Evolutionary conservation across 2,888 invertebrate species (phyloP), one percentile per base, ranked within the genome.

Genomic region (Imbricaverruca yamaguchii): DNA sequence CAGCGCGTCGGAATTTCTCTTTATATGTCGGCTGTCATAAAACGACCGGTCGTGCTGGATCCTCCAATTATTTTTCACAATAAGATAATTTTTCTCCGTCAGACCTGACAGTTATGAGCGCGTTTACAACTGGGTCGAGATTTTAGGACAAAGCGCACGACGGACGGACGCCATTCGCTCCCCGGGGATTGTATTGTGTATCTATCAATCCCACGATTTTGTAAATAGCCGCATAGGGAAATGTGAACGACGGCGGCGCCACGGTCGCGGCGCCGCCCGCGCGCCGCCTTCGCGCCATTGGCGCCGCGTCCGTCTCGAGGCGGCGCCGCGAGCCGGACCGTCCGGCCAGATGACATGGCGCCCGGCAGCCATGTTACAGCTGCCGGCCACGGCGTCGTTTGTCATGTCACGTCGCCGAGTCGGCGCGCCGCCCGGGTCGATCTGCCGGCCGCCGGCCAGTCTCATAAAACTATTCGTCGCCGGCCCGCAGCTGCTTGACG

Each of bases 21-120:
- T 77, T 77, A 77, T 77, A n/a, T 55, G 56, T 56, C 55, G 55
- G 53, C 77, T 77, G 77, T 77, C 77, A 77, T 77, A 77, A 77
- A 77, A 77, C 77, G 55, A n/a, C 6, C 21, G 11, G 55, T 18
- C 53, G 74, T 15, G 53, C 53, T 53, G n/a, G 77, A 77, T 55
- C 77, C 77, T 77, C 77, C 77, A 77, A 77, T 77, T 77, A 77
- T 77, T 77, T 56, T 55, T 56, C 77, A 77, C 77, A 77, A 77
- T 77, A 56, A 21, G 55, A 77, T 77, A 55, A 77, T 77, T 77
- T 77, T 56, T 77, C 77, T 55, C 53, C 77, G 77, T 69, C 39
- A 39, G 15, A 15, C 12, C 69, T 6, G 69, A 69, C 69, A 69
- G 69, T 69, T 69, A 69, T 69, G 69, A 69, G 69, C 69, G 69